Evolutionary conservation across 2,113 vertebrate genomes (phyloP), one percentile per base, ranked within the genome.

Genomic region (Dromiciops gliroides): DNA sequence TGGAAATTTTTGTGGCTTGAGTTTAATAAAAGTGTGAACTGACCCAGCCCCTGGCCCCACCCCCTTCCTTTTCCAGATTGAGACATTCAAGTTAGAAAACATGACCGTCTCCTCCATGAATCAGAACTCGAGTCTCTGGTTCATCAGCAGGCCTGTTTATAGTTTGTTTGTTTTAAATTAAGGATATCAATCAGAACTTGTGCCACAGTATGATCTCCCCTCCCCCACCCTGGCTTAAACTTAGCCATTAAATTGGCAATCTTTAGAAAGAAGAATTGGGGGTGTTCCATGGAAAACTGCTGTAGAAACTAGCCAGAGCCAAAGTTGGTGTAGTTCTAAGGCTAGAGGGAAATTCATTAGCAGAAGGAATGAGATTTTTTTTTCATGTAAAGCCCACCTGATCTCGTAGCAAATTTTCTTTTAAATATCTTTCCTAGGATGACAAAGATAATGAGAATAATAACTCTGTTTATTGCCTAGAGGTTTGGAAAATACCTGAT

Each of bases 1-100:
- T 96, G 93, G 90, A 97, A 97, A 96, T 96, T 91, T 92, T 95
- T 56, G 96, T 93, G 83, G 95, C 83, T 19, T 0, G 94, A 97
- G 96, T 96, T 98, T 96, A 97, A 96, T 93, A 52, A 96, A 96
- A 96, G 95, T 92, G 95, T 98, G 28, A 95, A 90, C 56, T 93
- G 91, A 12, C 51, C 88, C 50, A 49, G 3, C 48, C 90, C 44
- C 95, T 95, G 25, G 37, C 12, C 16, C 60, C 44, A 0, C 91
- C 50, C 91, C 91, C 60, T 88, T 90, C 89, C 48, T 50, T 50
- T 48, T 51, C 48, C 90, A 48, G 75, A 22, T 16, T 91, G 96
- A 89, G 28, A 91, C 92, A 93, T 89, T 95, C 56, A 48, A n/a
- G 48, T 8, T 4, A 96, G 52, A 51, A 51, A 94, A 97, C 91